Evolutionary conservation across 1,140 invertebrate species (phyloP).

Genomic region (Bombus waltoni): DNA sequence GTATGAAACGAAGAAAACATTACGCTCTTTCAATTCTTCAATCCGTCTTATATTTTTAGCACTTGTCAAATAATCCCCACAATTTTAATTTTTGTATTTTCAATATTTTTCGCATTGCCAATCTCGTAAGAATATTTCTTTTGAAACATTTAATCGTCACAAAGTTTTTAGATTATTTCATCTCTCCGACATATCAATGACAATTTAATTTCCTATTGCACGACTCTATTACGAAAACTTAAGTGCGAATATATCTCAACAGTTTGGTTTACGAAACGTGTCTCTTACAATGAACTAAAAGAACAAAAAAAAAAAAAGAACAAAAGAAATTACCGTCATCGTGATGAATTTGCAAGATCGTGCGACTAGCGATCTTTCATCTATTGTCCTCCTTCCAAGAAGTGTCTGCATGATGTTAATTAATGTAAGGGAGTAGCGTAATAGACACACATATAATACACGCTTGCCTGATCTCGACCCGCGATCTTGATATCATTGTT

Average conservation of each 20-base stretch:
- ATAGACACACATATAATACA: not conserved
- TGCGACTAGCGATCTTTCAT: slow-evolving; percentile 1
- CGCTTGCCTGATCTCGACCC: slow-evolving; percentile 13
- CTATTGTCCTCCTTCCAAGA: slow-evolving; percentile 34
- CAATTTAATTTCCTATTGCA: not conserved
- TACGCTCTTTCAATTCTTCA: too few relatives aligned
- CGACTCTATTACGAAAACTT: not conserved
- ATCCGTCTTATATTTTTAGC: too few relatives aligned
- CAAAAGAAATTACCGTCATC: not conserved
- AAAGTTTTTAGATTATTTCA: too few relatives aligned
- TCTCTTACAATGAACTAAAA: not conserved
- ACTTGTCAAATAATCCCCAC: too few relatives aligned
- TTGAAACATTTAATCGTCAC: too few relatives aligned
- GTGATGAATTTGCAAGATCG: slow-evolving; percentile 9
- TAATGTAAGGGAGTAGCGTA: slow-evolving; percentile 7
- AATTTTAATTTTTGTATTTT: too few relatives aligned
- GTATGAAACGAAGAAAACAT: too few relatives aligned
- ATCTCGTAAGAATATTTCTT: too few relatives aligned
- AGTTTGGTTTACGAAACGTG: not conserved
- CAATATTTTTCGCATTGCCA: too few relatives aligned
- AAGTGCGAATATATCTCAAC: not conserved
- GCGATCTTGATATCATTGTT: slow-evolving; percentile 46
- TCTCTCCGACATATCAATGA: not conserved
- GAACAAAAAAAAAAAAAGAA: not conserved
- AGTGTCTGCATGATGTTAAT: slow-evolving; percentile 37